Evolutionary conservation across 2,888 invertebrate species (phyloP), one percentile per base, ranked within the genome.

Genomic region (Apoda limacodes): DNA sequence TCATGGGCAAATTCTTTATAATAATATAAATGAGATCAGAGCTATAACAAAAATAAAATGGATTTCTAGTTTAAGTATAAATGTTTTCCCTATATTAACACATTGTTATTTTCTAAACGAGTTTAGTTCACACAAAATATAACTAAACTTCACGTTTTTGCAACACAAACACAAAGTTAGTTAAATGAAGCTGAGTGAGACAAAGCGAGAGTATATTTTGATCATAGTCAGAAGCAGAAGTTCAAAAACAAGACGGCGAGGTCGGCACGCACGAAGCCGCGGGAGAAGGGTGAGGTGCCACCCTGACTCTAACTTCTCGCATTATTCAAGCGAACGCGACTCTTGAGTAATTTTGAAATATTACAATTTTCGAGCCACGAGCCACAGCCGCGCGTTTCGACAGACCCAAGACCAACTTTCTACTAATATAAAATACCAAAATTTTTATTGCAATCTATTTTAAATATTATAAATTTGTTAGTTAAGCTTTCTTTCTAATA

Each of bases 271-370:
- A 71, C 69, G n/a, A n/a, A n/a, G 59, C 43, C 15, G 30, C 27
- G 37, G 38, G 34, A 20, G 37, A 46, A 52, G 50, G 49, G 54
- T 50, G 49, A 47, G 43, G 45, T 56, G 55, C 54, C 62, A 64
- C 67, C 63, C 46, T 40, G 47, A 55, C 61, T 49, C 50, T 66
- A 78, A 78, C 59, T 80, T 80, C 69, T 64, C 70, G 59, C 78
- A 80, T 80, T 76, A 80, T 71, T 78, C 78, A 80, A 72, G 62
- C 59, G 67, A 71, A 74, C 76, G 74, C 76, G 76, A 76, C 76
- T 78, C 75, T 70, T 78, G 78, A 80, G 78, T 80, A 80, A 80
- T 80, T 80, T 80, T 78, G 80, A 80, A 80, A 80, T 80, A 80
- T 80, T 78, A 78, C 80, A 75, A 78, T 75, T 78, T 76, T 75